A percentile compares a stretch with the other conserved stretches of the same genome.
Evolutionary conservation across 2,113 vertebrate genomes (phyloP).

Genomic region (Peucedramus taeniatus): DNA sequence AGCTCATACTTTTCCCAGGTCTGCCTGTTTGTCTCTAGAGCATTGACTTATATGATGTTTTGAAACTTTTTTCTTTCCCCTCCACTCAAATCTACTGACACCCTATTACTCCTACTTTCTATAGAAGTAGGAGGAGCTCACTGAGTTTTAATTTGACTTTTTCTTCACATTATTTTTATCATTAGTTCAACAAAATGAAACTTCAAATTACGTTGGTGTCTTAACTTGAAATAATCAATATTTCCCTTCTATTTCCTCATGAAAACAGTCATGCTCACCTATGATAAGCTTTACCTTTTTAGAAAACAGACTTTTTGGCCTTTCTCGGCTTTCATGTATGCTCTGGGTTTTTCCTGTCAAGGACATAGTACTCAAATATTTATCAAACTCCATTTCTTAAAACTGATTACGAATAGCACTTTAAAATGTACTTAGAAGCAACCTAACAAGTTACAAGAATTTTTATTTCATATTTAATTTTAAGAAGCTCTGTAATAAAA

Average conservation of each 20-base stretch:
- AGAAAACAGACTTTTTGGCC: neutral
- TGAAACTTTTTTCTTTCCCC: neutral
- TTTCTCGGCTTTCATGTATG: neutral
- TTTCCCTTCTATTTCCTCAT: neutral
- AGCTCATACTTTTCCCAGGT: neutral
- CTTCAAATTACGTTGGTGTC: neutral
- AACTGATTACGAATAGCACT: neutral
- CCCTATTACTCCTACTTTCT: neutral
- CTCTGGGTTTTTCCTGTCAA: neutral
- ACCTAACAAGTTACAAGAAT: neutral
- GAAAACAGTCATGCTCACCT: neutral
- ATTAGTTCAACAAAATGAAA: neutral
- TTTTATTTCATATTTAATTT: neutral
- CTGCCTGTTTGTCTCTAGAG: neutral
- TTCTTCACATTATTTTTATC: neutral
- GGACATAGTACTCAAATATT: neutral
- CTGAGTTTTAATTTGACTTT: neutral
- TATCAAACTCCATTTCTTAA: neutral
- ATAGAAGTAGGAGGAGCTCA: neutral
- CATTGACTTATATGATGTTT: neutral
- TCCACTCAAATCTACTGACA: neutral
- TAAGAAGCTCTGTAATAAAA: neutral
- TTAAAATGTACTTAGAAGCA: neutral
- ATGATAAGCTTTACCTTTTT: neutral
- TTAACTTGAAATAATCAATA: neutral